These are phyloP conservation scores for Hypomecis atomaria DNA, from an alignment of 2,888 invertebrate species.

Conservation along the genomic window DNA sequence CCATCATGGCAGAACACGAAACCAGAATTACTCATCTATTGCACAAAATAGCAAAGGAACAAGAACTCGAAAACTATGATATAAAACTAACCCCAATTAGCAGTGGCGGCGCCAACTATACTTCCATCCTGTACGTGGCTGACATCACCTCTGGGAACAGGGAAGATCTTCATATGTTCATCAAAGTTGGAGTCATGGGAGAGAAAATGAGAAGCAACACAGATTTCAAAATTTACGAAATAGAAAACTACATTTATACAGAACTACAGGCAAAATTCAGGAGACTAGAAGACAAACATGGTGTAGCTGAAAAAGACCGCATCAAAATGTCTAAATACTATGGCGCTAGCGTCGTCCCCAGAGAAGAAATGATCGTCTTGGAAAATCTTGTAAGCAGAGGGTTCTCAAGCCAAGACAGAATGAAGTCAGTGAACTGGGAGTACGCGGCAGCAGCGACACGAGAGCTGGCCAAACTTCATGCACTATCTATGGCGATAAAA, in stretches of 20 bases:
- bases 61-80: not conserved
- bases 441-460: not conserved
- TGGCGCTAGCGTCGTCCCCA: not conserved
- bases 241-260: not conserved
- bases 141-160: not conserved
- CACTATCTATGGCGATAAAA: not conserved
- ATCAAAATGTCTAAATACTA: not conserved
- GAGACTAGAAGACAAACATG: not conserved
- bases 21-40: not conserved
- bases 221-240: not conserved
- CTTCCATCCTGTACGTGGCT: not conserved
- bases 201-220: not conserved
- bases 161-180: not conserved
- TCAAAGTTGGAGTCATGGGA: not conserved
- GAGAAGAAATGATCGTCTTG: not conserved
- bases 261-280: not conserved
- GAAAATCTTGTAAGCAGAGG: not conserved
- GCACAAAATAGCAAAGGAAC: not conserved
- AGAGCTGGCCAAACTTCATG: not conserved
- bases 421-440: not conserved
- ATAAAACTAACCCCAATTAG: not conserved
- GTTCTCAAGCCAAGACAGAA: not conserved
- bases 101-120: not conserved
- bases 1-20: not conserved
- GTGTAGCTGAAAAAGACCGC: not conserved